These are phyloP conservation scores for Thecophora atra DNA, from an alignment of 2,888 invertebrate species.

Conservation along the genomic window DNA sequence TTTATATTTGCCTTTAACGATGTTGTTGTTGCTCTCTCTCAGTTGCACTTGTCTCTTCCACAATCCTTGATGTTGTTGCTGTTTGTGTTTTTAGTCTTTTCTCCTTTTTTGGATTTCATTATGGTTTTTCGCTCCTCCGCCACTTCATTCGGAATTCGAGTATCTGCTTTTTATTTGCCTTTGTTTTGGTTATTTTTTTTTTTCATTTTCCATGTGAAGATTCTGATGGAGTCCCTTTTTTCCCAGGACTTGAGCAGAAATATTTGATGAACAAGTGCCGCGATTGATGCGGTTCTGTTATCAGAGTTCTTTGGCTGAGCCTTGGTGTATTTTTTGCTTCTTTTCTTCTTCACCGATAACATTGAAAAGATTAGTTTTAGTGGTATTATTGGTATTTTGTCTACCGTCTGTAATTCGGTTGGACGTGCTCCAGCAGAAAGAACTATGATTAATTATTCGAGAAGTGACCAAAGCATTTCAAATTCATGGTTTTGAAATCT, in stretches of 20 bases:
- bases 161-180: neutral
- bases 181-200: constrained; percentile 1
- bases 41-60: neutral
- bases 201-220: neutral
- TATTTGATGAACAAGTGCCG: neutral
- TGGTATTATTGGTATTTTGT: no score
- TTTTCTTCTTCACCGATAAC: no score
- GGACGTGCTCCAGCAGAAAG: no score
- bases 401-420: no score
- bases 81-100: no score
- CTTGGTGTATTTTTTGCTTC: no score
- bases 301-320: no score
- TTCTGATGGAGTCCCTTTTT: constrained; percentile 20
- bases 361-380: no score
- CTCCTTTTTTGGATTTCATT: constrained; percentile 3
- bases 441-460: no score
- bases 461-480: no score
- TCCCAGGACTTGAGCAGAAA: neutral
- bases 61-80: no score
- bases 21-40: neutral
- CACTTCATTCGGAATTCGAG: constrained; percentile 17
- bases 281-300: neutral
- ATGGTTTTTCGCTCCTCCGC: constrained; percentile 16
- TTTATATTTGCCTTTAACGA: neutral
- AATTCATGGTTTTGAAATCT: no score